phyloP scores from a whole-genome alignment of 2,113 vertebrate genomes.

The Symphodus melops region DNA sequence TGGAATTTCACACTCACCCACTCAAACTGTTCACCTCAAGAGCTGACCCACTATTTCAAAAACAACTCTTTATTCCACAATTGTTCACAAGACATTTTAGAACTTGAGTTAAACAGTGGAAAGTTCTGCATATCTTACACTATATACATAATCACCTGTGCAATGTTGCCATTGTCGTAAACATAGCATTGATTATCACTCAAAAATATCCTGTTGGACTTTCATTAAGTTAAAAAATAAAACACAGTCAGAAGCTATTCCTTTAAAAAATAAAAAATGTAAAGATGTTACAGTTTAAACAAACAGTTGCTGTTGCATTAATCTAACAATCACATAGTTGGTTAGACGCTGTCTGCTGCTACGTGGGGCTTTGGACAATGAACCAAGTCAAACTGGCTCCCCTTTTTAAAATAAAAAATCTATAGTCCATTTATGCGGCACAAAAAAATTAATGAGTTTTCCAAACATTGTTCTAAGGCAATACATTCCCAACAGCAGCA shows the following conservation, averaged over 20 bases:
- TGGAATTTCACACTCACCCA: constrained; percentile 21
- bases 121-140: constrained; percentile 35
- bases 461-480: constrained; percentile 1
- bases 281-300: neutral
- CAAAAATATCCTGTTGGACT: neutral
- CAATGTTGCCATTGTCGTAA: constrained; percentile 22
- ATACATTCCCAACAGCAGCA: neutral
- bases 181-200: constrained; percentile 4
- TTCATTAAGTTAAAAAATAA: neutral
- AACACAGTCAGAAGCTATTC: neutral
- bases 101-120: constrained; percentile 1
- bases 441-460: constrained; percentile 4
- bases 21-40: neutral
- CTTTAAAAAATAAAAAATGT: neutral
- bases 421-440: constrained; percentile 9
- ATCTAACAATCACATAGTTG: constrained; percentile 4
- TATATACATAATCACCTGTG: constrained; percentile 36
- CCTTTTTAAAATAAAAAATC: constrained; percentile 31
- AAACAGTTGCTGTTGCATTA: neutral
- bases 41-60: neutral
- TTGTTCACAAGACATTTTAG: constrained; percentile 6
- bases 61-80: constrained; percentile 52
- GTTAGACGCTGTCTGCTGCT: neutral
- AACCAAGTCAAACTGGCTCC: neutral
- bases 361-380: neutral